Evolutionary conservation across 2,888 invertebrate species (phyloP), one percentile per base, ranked within the genome.

Genomic region (Catotricha subobsoleta): DNA sequence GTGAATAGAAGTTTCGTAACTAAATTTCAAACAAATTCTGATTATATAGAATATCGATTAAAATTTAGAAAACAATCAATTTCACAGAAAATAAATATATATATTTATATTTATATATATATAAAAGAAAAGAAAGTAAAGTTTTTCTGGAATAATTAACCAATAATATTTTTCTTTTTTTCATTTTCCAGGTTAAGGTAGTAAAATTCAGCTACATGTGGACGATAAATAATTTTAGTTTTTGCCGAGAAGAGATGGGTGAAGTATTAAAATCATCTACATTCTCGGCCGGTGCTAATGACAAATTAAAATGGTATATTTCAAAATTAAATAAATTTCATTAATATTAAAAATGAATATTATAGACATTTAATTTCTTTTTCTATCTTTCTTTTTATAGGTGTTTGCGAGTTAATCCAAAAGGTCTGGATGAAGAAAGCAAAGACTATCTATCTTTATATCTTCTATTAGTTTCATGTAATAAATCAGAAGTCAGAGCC

Each of bases 141-240:
- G n/a, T n/a, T n/a, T n/a, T n/a, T n/a, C n/a, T n/a, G n/a, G n/a
- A n/a, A n/a, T n/a, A n/a, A n/a, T n/a, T n/a, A n/a, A n/a, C n/a
- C n/a, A n/a, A n/a, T n/a, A n/a, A n/a, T n/a, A n/a, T 29, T 41
- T 21, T 23, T 36, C 9, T 34, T 13, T 27, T 16, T 52, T 57
- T 57, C 46, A 49, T 51, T 48, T 74, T 73, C 19, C 79, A 94
- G 92, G 95, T 97, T 65, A 97, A 97, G 80, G 97, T 98, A 67
- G 92, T 97, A 55, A 98, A 98, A 72, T 98, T 99, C 77, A 95
- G 94, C 69, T 98, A 98, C 69, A 97, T 98, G 91, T 98, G 98
- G 98, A 98, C 98, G 64, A 98, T 98, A 72, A 97, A 97, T 72
- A 98, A 99, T 77, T 98, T 98, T 72, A 95, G 95, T 72, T 99